Percentiles rank a stretch among this genome's conserved stretches.
These are phyloP conservation scores for Chiroxiphia lanceolata DNA, from an alignment of 2,797 vertebrate genomes.

Conservation along the genomic window DNA sequence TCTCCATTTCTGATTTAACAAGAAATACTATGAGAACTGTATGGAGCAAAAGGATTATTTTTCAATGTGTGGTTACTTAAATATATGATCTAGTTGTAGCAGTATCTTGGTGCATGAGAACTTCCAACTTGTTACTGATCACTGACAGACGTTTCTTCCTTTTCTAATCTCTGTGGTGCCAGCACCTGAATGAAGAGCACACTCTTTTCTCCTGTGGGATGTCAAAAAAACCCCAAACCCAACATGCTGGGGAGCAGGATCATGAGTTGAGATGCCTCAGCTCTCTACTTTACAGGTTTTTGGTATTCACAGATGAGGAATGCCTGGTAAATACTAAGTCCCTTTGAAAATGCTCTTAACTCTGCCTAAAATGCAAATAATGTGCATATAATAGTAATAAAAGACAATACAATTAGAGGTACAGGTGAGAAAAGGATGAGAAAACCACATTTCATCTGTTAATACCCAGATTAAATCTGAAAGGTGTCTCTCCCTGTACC, in stretches of 20 bases:
- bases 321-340: background rate
- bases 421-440: background rate
- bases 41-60: background rate
- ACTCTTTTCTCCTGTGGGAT: background rate
- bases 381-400: background rate
- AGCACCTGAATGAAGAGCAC: background rate
- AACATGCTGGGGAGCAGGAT: background rate
- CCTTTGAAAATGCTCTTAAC: background rate
- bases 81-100: background rate
- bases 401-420: background rate
- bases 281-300: background rate
- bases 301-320: background rate
- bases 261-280: background rate
- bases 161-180: background rate
- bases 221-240: accelerated
- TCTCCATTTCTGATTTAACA: background rate
- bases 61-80: background rate
- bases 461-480: background rate
- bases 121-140: background rate
- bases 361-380: background rate
- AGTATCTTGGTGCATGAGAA: background rate
- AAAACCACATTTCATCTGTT: background rate
- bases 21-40: background rate
- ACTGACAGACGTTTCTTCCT: background rate
- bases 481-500: background rate